These are phyloP conservation scores for Trachymyrmex cornetzi DNA, from an alignment of 1,140 invertebrate genomes.

Conservation along the genomic window DNA sequence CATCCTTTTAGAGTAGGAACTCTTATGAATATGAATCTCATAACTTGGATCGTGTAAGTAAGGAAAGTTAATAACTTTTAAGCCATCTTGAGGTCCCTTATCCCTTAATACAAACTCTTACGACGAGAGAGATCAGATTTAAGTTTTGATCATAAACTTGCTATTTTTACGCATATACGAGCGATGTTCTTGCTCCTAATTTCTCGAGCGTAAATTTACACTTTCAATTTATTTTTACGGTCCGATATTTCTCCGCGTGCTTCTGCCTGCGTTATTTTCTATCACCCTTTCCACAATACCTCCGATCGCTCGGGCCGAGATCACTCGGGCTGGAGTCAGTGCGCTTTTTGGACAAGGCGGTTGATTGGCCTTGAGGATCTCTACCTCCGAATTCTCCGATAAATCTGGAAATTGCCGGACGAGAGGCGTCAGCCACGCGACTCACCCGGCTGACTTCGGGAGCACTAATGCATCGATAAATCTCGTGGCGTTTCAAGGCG, in stretches of 20 bases:
- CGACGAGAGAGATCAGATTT: neutral
- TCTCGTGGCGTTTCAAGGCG: constrained; percentile 51
- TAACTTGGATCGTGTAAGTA: neutral
- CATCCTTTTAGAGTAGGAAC: neutral
- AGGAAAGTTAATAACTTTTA: constrained; percentile 15
- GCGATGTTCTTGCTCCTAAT: neutral
- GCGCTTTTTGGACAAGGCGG: neutral
- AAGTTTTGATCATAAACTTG: neutral
- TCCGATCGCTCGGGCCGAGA: neutral
- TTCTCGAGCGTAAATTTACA: neutral
- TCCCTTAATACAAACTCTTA: neutral
- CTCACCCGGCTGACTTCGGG: constrained; percentile 24
- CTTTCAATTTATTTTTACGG: neutral
- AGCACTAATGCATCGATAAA: constrained; percentile 76
- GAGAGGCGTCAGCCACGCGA: constrained; percentile 35
- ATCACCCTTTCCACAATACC: neutral
- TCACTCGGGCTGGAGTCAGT: neutral
- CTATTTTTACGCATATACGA: constrained; percentile 5
- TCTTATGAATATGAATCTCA: constrained; percentile 23
- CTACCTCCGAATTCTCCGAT: neutral
- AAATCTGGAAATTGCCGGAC: constrained; percentile 48
- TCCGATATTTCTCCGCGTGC: neutral
- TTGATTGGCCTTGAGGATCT: constrained; percentile 35
- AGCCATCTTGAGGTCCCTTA: neutral
- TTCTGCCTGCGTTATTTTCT: neutral